These are phyloP conservation scores for Sciurus vulgaris DNA, from an alignment of 2,797 vertebrate species.

Conservation along the genomic window DNA sequence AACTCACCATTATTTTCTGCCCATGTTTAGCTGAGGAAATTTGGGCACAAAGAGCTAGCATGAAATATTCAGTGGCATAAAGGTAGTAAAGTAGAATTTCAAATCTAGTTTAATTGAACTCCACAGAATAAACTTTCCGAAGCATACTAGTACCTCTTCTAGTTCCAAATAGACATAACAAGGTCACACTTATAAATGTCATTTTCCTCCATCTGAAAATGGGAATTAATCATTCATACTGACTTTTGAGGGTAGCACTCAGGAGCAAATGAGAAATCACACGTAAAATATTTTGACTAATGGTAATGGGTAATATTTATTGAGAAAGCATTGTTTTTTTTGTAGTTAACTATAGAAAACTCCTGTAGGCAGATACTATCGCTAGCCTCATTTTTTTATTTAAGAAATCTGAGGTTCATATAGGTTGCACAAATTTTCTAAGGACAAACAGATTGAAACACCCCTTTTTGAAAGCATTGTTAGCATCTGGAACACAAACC, in stretches of 20 bases:
- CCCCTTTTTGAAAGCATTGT: neutral
- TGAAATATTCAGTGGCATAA: neutral
- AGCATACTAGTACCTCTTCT: neutral
- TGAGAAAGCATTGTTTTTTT: conserved; percentile 28
- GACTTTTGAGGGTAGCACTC: neutral
- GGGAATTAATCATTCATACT: neutral
- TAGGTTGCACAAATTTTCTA: neutral
- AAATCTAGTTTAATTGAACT: neutral
- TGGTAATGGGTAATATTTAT: neutral
- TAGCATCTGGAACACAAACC: neutral
- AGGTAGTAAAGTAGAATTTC: neutral
- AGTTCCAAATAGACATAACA: neutral
- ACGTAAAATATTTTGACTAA: neutral
- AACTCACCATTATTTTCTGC: neutral
- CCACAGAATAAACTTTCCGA: neutral
- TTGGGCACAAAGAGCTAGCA: neutral
- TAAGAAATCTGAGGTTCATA: neutral
- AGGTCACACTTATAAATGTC: neutral
- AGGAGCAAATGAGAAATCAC: neutral
- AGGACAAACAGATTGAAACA: conserved; percentile 4
- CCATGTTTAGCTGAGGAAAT: neutral
- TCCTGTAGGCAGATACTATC: neutral
- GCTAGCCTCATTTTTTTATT: neutral
- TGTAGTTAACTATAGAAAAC: conserved; percentile 11
- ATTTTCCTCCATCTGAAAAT: neutral